Evolutionary conservation across 2,113 vertebrate species (phyloP), one percentile per base, ranked within the genome.

Genomic region (Aramus guarauna): DNA sequence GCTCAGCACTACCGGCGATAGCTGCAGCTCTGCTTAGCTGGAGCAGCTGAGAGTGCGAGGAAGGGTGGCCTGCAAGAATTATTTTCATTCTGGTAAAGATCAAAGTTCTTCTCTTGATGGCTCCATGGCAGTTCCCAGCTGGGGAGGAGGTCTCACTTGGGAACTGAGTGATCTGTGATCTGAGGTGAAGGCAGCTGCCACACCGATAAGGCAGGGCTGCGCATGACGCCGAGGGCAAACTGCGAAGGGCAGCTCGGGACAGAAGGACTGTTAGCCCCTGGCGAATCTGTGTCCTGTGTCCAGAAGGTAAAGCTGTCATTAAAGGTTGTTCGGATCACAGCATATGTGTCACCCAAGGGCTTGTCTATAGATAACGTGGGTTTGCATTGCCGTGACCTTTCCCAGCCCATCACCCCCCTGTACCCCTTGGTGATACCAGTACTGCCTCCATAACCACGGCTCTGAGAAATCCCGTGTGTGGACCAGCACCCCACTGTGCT

Each of bases 271-370:
- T 11, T 34, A 75, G 17, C 5, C 19, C 36, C 56, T 1, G 1
- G 52, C 2, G 2, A 52, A 68, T 34, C 39, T 0, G 0, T 36
- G 58, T 32, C 27, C 58, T 0, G 0, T 36, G 53, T 32, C 27
- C 58, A 34, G 53, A 88, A 88, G 34, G 67, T 39, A 68, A 87
- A 89, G 27, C 26, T 71, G n/a, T 36, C 66, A 10, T 19, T n/a
- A 72, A 34, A 91, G 72, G 73, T 24, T 55, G 23, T 67, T 45
- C 1, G 0, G 48, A 77, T 47, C 56, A 59, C 72, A 77, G 59
- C 26, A 3, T 2, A 6, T 3, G 1, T 63, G 60, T 47, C 47
- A 43, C 34, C 41, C 47, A 27, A 17, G 26, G 48, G 36, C 27
- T 59, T 62, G 47, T 37, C 64, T 77, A 47, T 58, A 69, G 75